These are phyloP conservation scores for Heteronetta atricapilla DNA, from an alignment of 2,113 vertebrate species.

Conservation along the genomic window DNA sequence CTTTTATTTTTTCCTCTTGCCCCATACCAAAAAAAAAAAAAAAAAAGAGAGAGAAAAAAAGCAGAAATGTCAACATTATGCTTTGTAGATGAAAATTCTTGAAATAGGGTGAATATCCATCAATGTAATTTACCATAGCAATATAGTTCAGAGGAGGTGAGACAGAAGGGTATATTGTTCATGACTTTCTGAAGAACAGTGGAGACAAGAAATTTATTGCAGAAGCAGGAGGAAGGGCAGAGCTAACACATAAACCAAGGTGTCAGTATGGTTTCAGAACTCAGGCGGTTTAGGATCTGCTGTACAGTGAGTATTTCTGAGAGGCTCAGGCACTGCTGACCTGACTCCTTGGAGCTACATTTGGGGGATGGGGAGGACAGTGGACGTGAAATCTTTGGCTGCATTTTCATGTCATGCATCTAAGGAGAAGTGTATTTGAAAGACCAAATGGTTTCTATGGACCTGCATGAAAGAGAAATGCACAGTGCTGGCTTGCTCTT, in stretches of 20 bases:
- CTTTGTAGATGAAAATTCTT: background rate
- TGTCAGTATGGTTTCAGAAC: background rate
- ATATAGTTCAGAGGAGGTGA: background rate
- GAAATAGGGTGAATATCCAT: background rate
- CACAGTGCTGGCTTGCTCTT: background rate
- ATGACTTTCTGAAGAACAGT: background rate
- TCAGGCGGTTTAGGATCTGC: background rate
- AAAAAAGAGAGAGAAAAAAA: background rate
- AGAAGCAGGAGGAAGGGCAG: background rate
- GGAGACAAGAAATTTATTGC: background rate
- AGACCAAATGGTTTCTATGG: background rate
- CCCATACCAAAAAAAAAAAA: background rate
- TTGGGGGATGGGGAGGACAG: background rate
- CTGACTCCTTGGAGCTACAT: background rate
- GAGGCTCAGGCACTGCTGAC: background rate
- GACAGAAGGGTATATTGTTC: background rate
- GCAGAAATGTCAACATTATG: background rate
- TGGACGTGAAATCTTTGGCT: background rate
- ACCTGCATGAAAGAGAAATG: accelerated
- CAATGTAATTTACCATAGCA: background rate
- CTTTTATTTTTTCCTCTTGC: background rate
- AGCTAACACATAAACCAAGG: background rate
- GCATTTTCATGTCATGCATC: background rate
- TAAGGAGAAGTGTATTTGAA: background rate
- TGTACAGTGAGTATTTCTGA: background rate